A percentile compares a stretch with the other conserved stretches of the same genome.
Conservation (phyloP, 2,888 invertebrate genomes). For the Octonoba sinensis region DNA sequence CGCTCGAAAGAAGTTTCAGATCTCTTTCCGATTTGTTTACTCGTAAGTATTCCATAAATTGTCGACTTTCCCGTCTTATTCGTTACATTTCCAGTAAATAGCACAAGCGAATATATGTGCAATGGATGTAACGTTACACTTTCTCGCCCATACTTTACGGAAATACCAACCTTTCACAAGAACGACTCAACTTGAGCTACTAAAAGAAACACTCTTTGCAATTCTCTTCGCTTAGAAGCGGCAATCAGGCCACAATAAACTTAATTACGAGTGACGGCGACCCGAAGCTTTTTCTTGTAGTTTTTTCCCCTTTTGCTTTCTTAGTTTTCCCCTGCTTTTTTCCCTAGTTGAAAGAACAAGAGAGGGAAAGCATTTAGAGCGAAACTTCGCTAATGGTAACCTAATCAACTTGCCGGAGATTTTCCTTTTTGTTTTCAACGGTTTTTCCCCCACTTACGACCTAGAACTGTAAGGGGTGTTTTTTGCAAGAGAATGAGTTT, state of each 20-base stretch:
- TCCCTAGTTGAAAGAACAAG: slow-evolving; percentile 22
- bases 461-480: too few relatives aligned
- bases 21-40: too few relatives aligned
- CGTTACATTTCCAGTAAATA: too few relatives aligned
- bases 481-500: too few relatives aligned
- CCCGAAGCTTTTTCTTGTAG: slow-evolving; percentile 23
- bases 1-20: too few relatives aligned
- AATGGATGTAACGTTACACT: too few relatives aligned
- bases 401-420: slow-evolving; percentile 45
- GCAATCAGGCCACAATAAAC: slow-evolving; percentile 61
- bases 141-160: too few relatives aligned
- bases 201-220: slow-evolving; percentile 56
- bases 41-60: too few relatives aligned
- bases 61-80: too few relatives aligned
- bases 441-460: too few relatives aligned
- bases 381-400: slow-evolving; percentile 57
- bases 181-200: slow-evolving; percentile 19
- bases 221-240: slow-evolving; percentile 48
- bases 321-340: slow-evolving; percentile 4
- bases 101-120: too few relatives aligned
- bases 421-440: slow-evolving; percentile 8
- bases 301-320: not conserved
- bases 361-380: slow-evolving; percentile 44
- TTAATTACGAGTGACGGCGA: slow-evolving; percentile 56
- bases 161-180: not conserved